Evolutionary conservation across 2,797 vertebrate genomes (phyloP).

Genomic region (Sebastes oblongus): DNA sequence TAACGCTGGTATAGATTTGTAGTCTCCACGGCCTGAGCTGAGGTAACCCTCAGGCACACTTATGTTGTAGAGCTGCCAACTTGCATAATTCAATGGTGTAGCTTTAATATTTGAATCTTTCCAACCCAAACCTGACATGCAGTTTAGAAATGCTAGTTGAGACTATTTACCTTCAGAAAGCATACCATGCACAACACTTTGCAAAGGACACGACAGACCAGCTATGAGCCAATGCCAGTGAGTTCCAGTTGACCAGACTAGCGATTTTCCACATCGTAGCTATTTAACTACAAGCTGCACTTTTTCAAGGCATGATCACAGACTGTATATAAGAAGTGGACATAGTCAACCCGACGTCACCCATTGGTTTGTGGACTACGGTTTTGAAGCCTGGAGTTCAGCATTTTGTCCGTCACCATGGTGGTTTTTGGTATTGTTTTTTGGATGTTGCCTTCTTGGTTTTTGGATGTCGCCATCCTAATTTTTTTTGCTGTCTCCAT

Average conservation of each 20-base stretch:
- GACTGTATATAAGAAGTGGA: no score
- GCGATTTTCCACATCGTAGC: no score
- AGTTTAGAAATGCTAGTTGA: neutral
- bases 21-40: neutral
- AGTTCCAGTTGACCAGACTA: no score
- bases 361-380: neutral
- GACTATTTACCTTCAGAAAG: neutral
- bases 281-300: no score
- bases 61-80: neutral
- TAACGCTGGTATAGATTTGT: neutral
- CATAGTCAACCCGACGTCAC: neutral
- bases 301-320: no score
- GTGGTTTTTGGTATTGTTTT: no score
- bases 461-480: no score
- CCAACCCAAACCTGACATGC: neutral
- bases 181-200: neutral
- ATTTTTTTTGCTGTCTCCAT: no score
- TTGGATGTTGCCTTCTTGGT: no score
- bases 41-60: conserved; percentile 3
- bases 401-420: no score
- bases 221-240: no score
- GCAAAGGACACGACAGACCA: neutral
- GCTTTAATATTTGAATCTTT: conserved; percentile 8
- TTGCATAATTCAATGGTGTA: neutral
- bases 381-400: no score